Percentiles rank a stretch among this genome's conserved stretches.
Conservation (phyloP, 2,797 vertebrate species). For the Acanthopagrus latus region DNA sequence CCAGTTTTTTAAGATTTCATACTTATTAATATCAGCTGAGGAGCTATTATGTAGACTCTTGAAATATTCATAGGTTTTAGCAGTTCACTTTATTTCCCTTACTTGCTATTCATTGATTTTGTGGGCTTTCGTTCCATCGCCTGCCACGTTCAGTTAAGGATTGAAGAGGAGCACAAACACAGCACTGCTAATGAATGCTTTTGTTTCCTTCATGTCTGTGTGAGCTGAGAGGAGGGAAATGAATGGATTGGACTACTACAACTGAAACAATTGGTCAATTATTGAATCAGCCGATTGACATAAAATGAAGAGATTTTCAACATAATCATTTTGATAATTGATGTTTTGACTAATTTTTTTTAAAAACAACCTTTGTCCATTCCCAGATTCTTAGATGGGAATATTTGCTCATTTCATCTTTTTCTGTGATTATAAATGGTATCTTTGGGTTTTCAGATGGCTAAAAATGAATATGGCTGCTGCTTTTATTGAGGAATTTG, state of each 20-base stretch:
- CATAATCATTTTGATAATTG: not conserved
- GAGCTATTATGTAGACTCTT: slow-evolving; percentile 17
- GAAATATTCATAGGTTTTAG: slow-evolving; percentile 40
- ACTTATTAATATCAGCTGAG: slow-evolving; percentile 18
- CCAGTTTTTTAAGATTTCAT: slow-evolving; percentile 25
- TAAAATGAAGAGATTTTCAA: not conserved
- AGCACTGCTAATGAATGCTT: slow-evolving; percentile 2
- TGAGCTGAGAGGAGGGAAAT: slow-evolving; percentile 7
- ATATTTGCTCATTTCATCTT: not conserved
- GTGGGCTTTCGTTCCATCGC: not conserved
- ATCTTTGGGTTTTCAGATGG: not conserved
- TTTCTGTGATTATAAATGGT: not conserved
- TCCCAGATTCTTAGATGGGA: not conserved
- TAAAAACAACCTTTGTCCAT: no score
- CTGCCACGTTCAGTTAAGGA: slow-evolving; percentile 8
- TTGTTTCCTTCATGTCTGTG: not conserved
- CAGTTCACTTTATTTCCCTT: slow-evolving; percentile 15
- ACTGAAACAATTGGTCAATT: not conserved
- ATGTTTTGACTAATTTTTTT: not conserved
- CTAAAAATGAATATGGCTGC: not conserved
- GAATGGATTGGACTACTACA: not conserved
- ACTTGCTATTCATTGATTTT: slow-evolving; percentile 22
- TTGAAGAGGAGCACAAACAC: slow-evolving; percentile 3
- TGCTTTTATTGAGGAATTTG: not conserved
- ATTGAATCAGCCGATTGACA: not conserved